Evolutionary conservation across 2,113 vertebrate genomes (phyloP).

Genomic region (Xenopus laevis): DNA sequence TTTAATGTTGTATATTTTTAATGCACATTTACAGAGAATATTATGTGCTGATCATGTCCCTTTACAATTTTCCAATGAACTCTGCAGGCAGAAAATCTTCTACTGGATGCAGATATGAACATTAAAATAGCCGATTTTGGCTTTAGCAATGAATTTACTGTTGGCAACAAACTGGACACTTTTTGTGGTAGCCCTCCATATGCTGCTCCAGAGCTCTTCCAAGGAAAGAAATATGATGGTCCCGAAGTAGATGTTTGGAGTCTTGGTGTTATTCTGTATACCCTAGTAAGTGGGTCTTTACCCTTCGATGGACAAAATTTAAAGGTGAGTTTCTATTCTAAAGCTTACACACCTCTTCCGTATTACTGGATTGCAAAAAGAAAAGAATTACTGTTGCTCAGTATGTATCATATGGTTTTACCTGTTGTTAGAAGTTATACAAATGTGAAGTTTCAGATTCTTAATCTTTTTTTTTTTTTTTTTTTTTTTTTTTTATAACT

Average conservation of each 20-base stretch:
- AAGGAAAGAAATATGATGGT: constrained; percentile 97
- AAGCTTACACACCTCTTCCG: no score
- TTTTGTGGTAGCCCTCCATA: constrained; percentile 97
- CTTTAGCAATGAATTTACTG: constrained; percentile 96
- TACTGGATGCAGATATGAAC: constrained; percentile 98
- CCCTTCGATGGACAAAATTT: constrained; percentile 97
- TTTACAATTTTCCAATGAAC: not conserved
- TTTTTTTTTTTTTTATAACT: no score
- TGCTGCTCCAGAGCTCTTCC: constrained; percentile 95
- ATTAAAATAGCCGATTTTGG: constrained; percentile 98
- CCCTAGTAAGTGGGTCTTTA: constrained; percentile 94
- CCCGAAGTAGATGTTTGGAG: constrained; percentile 98
- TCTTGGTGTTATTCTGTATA: constrained; percentile 96
- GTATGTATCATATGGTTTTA: no score
- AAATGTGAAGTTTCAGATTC: no score
- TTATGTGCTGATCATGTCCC: no score
- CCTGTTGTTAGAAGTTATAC: no score
- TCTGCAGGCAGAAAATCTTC: constrained; percentile 91
- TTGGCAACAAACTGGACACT: constrained; percentile 96
- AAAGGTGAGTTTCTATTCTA: constrained; percentile 69
- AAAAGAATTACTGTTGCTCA: no score
- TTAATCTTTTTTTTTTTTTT: no score
- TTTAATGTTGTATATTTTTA: no score
- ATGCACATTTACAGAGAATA: no score
- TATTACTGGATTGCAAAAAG: no score